Evolutionary conservation across 2,888 invertebrate species (phyloP), one percentile per base, ranked within the genome.

Genomic region (Ornithoptera alexandrae): DNA sequence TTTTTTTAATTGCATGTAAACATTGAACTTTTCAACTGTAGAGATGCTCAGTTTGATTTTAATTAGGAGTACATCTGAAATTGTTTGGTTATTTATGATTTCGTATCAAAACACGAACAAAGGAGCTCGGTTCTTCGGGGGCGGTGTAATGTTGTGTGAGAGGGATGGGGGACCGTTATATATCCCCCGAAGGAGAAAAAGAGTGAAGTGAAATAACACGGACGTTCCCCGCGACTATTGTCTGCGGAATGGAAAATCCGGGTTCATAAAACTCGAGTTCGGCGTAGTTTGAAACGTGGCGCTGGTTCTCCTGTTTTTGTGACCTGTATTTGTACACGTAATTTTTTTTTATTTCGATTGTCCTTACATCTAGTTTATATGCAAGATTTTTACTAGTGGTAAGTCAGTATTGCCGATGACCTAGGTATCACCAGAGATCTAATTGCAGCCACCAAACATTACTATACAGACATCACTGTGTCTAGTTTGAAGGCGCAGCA

Each of bases 221-320:
- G 61, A 61, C 60, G 24, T 42, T 65, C 39, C 36, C 60, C 39
- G 53, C 61, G 24, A 60, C 64, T 17, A 65, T 65, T 61, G 69
- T 69, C 61, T 69, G 42, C n/a, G 56, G 65, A 69, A 65, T 69
- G 64, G 61, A 69, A 69, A 65, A 65, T 56, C 61, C 65, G 7
- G 56, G 60, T 69, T 69, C 65, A 65, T 57, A 65, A 69, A 65
- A 69, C 69, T 69, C 57, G 57, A 67, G 42, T 67, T 61, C 20
- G 53, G 24, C 50, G 66, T 20, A 39, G 65, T 50, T 56, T 20
- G 50, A 30, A 61, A 61, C 39, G 56, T 53, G 22, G 59, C 50
- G 39, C 65, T 24, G 39, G 22, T 24, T 46, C 17, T 42, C 10
- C 0, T 60, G 30, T 60, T 66, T 15, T 65, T 65, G 39, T 65